Conservation (phyloP, 2,888 invertebrate genomes). For the Sinhomidia bicolor region DNA sequence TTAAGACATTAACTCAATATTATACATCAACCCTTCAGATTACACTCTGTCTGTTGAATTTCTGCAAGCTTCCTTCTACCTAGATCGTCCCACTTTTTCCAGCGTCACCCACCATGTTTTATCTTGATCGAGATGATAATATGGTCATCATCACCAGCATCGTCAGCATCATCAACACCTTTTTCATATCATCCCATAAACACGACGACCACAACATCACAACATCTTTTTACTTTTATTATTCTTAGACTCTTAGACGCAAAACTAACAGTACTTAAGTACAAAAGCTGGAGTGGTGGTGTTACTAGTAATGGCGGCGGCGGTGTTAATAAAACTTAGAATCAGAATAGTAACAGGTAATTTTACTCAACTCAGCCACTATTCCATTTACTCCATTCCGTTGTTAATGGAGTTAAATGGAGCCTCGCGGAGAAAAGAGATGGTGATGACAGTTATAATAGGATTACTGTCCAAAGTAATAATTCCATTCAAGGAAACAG, state of each 20-base stretch:
- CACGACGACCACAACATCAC: no score
- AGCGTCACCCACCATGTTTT: no score
- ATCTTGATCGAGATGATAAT: background rate
- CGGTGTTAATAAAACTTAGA: no score
- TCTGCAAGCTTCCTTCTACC: no score
- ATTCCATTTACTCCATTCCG: background rate
- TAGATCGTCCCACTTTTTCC: no score
- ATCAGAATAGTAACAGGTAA: slow-evolving; percentile 41
- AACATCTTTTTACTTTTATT: background rate
- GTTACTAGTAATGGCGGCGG: no score
- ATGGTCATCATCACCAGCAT: background rate
- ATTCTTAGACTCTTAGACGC: no score
- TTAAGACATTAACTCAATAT: no score
- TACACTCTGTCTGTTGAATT: no score
- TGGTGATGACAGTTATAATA: slow-evolving; percentile 32
- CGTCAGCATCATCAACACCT: background rate
- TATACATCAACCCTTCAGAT: no score
- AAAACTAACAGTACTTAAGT: background rate
- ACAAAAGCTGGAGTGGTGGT: background rate
- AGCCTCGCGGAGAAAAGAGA: slow-evolving; percentile 11
- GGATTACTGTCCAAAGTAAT: slow-evolving; percentile 48
- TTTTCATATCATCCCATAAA: no score
- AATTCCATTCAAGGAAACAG: slow-evolving; percentile 32
- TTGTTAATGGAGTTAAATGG: slow-evolving; percentile 36
- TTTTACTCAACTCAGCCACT: no score